phyloP scores from a whole-genome alignment of 1,140 invertebrate genomes.

The Anastrepha obliqua region DNA sequence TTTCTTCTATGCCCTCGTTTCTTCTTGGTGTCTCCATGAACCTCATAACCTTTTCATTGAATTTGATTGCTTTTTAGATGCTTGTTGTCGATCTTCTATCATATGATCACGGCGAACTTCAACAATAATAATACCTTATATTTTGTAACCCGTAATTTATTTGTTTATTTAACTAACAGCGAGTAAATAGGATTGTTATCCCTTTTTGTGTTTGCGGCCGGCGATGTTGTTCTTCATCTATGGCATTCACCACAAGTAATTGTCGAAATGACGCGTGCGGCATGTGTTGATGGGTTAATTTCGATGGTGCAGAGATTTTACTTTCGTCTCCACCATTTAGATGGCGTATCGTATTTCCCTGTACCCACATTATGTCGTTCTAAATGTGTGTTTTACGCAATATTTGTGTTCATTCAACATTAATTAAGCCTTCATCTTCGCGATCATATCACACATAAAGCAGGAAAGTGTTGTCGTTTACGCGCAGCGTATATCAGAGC shows the following conservation, averaged over 20 bases:
- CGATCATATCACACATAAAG: slow-evolving; percentile 9
- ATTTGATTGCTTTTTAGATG: background rate
- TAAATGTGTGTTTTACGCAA: background rate
- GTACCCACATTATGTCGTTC: background rate
- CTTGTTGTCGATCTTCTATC: background rate
- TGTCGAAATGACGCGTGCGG: background rate
- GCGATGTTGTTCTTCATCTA: too few species aligned
- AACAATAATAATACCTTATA: background rate
- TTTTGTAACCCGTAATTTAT: slow-evolving; percentile 47
- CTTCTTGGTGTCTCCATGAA: background rate
- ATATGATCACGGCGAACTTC: background rate
- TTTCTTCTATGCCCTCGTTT: background rate
- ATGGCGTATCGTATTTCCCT: background rate
- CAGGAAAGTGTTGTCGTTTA: background rate
- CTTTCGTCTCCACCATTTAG: background rate
- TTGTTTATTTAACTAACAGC: slow-evolving; percentile 6
- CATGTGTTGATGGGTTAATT: background rate
- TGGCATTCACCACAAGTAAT: background rate
- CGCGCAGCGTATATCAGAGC: too few species aligned
- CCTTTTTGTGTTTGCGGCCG: background rate
- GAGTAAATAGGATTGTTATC: background rate
- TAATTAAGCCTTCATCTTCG: slow-evolving; percentile 19
- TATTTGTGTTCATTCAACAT: slow-evolving; percentile 16
- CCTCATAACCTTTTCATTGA: background rate
- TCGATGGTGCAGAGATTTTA: background rate